Evolutionary conservation across 2,888 invertebrate species (phyloP), one percentile per base, ranked within the genome.

Genomic region (Leptothorax acervorum): DNA sequence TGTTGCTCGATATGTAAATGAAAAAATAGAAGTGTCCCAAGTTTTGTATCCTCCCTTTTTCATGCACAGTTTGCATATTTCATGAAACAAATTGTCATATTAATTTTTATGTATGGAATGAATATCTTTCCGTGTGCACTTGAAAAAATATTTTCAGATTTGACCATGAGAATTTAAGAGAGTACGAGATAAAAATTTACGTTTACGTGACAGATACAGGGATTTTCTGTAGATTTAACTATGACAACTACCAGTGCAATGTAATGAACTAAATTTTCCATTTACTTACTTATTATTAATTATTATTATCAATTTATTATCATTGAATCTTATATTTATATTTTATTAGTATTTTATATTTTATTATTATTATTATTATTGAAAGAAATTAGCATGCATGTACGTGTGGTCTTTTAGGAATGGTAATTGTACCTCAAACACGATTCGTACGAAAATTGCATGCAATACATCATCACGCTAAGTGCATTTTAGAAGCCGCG

Each of bases 1-100:
- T n/a, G 94, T 95, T 93, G 95, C 57, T 84, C 81, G 65, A 84
- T 71, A 55, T 86, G 86, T 83, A 84, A 48, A 68, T 51, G 35
- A 55, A 51, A 66, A 31, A 48, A 65, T 42, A 28, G 12, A 35
- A 48, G n/a, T 68, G 9, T 66, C 28, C 18, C 12, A 53, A 42
- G 18, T 68, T 28, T 60, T 18, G 12, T 68, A 28, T 60, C 15
- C 23, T 57, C 39, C 35, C 11, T 18, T 71, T 15, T n/a, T 35
- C 51, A 57, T 48, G 57, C 18, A 28, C 45, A 39, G 53, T 53
- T 57, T 9, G 18, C 12, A 12, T 70, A 23, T 79, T 68, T n/a
- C 39, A 70, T n/a, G 53, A 45, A 66, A 66, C 42, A 39, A 60
- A 60, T 39, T 35, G 18, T 39, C 28, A 76, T 53, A n/a, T n/a